Evolutionary conservation across 2,113 vertebrate species (phyloP).

Genomic region (Agapornis roseicollis): DNA sequence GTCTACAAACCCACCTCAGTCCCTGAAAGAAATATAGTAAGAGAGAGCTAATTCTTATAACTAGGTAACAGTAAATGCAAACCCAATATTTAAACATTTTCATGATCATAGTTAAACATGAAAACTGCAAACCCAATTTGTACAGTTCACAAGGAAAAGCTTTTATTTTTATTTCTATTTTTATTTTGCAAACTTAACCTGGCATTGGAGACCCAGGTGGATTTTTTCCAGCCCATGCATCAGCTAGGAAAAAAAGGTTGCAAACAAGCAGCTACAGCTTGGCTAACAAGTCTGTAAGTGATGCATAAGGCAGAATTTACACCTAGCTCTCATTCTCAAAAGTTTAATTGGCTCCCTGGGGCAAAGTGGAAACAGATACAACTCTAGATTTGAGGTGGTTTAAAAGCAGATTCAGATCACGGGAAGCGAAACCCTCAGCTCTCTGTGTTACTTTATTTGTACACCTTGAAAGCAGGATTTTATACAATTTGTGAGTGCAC

Average conservation of each 20-base stretch:
- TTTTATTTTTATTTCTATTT: not conserved
- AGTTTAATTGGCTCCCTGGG: conserved; percentile 55
- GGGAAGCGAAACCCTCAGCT: not conserved
- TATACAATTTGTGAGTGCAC: not conserved
- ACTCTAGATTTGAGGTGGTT: not conserved
- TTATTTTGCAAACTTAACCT: not conserved
- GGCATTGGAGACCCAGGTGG: not conserved
- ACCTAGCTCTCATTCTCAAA: not conserved
- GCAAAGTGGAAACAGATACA: not conserved
- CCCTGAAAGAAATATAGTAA: not conserved
- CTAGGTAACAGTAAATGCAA: not conserved
- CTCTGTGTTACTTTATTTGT: not conserved
- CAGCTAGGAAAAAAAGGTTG: not conserved
- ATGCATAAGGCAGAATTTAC: not conserved
- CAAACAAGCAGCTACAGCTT: not conserved
- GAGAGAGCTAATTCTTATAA: not conserved
- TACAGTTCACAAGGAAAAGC: not conserved
- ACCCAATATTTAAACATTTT: not conserved
- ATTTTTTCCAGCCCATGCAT: conserved; percentile 1
- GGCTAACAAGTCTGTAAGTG: conserved; percentile 28
- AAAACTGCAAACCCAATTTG: not conserved
- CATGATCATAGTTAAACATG: not conserved
- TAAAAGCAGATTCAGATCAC: conserved; percentile 18
- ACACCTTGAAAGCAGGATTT: not conserved
- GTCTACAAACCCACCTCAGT: not conserved